phyloP scores from a whole-genome alignment of 2,113 vertebrate species.

The Uria lomvia region DNA sequence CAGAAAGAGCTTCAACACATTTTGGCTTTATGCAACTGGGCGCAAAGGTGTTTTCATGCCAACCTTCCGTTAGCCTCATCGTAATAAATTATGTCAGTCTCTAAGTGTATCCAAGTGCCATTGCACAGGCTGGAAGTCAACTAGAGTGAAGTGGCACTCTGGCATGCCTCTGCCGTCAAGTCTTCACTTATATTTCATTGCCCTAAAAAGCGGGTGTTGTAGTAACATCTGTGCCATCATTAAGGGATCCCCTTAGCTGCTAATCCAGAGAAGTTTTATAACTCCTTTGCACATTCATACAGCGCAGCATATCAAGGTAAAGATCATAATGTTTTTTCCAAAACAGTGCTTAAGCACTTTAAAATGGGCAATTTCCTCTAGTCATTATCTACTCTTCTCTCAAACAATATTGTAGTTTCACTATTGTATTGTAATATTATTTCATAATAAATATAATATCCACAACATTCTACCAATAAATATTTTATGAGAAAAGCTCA shows the following conservation, averaged over 20 bases:
- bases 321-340: neutral
- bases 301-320: neutral
- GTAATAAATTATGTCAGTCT: neutral
- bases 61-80: neutral
- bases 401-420: neutral
- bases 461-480: neutral
- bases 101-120: neutral
- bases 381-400: neutral
- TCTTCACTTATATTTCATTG: neutral
- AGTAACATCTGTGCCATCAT: neutral
- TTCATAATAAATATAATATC: slow-evolving; percentile 9
- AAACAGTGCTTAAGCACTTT: neutral
- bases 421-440: neutral
- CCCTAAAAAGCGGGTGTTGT: neutral
- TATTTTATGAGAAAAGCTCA: neutral
- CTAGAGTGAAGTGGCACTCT: neutral
- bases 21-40: neutral
- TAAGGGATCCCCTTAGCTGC: neutral
- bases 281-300: neutral
- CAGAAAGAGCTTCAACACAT: neutral
- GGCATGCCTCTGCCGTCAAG: neutral
- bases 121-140: neutral
- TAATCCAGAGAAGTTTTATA: neutral
- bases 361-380: neutral
- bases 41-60: neutral